Evolutionary conservation across 1,140 invertebrate genomes (phyloP), one percentile per base, ranked within the genome.

Genomic region (Hylaeus anthracinus): DNA sequence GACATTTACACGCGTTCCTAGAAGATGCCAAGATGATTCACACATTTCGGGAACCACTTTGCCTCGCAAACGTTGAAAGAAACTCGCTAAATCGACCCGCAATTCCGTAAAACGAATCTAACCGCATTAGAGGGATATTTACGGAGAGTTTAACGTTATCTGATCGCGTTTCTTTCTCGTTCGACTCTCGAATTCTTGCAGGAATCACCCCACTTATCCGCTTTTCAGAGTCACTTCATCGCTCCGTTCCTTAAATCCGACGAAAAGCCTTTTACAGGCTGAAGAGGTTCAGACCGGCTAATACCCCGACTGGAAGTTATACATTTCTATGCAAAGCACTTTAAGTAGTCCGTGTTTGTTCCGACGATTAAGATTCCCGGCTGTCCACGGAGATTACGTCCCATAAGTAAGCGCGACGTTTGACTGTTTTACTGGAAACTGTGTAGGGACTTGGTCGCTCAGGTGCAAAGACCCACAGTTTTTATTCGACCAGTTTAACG

Each of bases 311-410:
- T 39, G 58, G 81, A 66, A 45, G 67, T 66, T 79, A 74, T 81
- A 82, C 83, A 82, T 85, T 86, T 86, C 79, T 82, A 86, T 82
- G 83, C 84, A 82, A 86, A 86, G 84, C 58, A 39, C 56, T 82
- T 86, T 67, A 67, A 86, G 66, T 64, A 78, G 79, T n/a, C 39
- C 83, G 10, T 37, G 72, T 79, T 79, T 79, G 72, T 85, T 48
- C 67, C 61, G 69, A 53, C 81, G 81, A 86, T 86, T 83, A 86
- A 86, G 81, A 86, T 86, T 83, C 64, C 37, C 39, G 66, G n/a
- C 56, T 69, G 72, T 83, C 76, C 67, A 41, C 58, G 55, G 71
- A 81, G 84, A 86, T 86, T 86, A 86, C 67, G 81, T 56, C 41
- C 5, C 61, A 2, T 45, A 39, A 45, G 64, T 51, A 41, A 53